A percentile compares a stretch with the other conserved stretches of the same genome.
These are phyloP conservation scores for Leptobrachium ailaonicum DNA, from an alignment of 2,113 vertebrate species.

Conservation along the genomic window DNA sequence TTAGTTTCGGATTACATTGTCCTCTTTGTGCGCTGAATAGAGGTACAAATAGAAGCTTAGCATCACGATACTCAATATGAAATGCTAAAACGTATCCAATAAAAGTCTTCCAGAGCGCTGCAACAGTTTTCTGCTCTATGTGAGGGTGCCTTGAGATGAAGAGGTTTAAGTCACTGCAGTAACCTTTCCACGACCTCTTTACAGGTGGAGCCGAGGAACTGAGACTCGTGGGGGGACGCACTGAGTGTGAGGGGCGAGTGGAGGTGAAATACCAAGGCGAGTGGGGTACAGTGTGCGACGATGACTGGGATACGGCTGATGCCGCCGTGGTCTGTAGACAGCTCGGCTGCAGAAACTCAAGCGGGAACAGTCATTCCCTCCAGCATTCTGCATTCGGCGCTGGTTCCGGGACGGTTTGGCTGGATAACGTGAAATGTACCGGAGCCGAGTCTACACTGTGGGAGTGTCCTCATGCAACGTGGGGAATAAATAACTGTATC, in stretches of 20 bases:
- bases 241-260: constrained; percentile 67
- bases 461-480: constrained; percentile 63
- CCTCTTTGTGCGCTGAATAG: no score
- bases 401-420: constrained; percentile 67
- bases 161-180: no score
- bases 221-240: constrained; percentile 55
- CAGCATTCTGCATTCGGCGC: background rate
- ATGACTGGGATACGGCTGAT: constrained; percentile 68
- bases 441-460: constrained; percentile 67
- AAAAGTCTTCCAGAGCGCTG: no score
- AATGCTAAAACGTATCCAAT: no score
- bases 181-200: background rate
- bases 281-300: constrained; percentile 81
- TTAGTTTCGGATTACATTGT: no score
- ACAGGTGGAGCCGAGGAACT: constrained; percentile 46
- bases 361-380: constrained; percentile 55
- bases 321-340: constrained; percentile 71
- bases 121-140: no score
- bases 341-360: constrained; percentile 62
- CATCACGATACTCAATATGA: no score
- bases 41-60: no score
- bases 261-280: constrained; percentile 71
- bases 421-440: constrained; percentile 70
- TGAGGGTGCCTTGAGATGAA: no score
- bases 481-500: constrained; percentile 64